These are phyloP conservation scores for Jaculus jaculus DNA, from an alignment of 2,113 vertebrate genomes.

Conservation along the genomic window DNA sequence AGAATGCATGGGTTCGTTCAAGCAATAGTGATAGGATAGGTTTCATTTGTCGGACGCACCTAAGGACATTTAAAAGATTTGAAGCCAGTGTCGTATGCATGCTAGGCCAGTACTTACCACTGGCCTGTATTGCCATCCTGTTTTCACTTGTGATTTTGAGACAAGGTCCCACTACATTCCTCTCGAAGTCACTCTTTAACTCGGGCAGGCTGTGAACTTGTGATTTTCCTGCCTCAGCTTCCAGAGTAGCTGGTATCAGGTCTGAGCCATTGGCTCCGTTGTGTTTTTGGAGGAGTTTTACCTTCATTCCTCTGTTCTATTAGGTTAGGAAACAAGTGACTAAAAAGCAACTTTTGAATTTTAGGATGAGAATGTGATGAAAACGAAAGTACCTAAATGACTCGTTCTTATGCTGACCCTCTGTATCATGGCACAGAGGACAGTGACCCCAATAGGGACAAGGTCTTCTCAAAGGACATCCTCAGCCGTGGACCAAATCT, in stretches of 20 bases:
- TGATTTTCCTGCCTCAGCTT: neutral
- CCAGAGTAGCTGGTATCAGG: neutral
- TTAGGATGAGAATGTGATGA: neutral
- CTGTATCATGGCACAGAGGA: fast-evolving
- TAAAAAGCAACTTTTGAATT: neutral
- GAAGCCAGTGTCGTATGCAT: neutral
- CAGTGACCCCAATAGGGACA: fast-evolving
- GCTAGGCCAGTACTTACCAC: neutral
- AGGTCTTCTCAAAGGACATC: fast-evolving
- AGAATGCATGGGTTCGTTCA: neutral
- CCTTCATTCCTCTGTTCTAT: neutral
- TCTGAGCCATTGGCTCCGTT: neutral
- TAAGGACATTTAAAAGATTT: neutral
- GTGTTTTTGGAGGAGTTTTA: neutral
- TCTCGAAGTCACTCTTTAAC: neutral
- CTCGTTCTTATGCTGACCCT: fast-evolving
- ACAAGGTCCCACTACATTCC: neutral
- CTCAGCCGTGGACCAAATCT: neutral
- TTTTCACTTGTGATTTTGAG: neutral
- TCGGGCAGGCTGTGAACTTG: neutral
- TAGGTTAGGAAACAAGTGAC: neutral
- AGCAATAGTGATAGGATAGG: neutral
- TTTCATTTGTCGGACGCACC: neutral
- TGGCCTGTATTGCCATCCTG: too few species aligned
- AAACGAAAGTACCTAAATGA: fast-evolving